Percentiles rank a stretch among this genome's conserved stretches.
These are phyloP conservation scores for Ctenopoma kingsleyae DNA, from an alignment of 2,797 vertebrate species.

Conservation along the genomic window DNA sequence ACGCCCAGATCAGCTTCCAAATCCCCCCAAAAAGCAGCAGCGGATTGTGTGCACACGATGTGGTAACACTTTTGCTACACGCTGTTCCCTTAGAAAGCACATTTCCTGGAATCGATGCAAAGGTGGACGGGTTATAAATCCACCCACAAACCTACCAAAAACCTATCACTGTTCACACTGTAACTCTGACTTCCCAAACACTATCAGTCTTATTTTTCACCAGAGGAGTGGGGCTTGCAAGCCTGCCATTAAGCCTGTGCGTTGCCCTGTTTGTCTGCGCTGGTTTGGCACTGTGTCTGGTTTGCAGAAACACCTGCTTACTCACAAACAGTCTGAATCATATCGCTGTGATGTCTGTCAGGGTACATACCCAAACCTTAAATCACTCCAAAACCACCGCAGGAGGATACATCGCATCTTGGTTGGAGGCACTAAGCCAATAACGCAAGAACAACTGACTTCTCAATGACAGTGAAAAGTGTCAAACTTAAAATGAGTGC, in stretches of 20 bases:
- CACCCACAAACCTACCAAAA: conserved; percentile 53
- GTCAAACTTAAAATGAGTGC: not conserved
- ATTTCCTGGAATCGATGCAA: conserved; percentile 81
- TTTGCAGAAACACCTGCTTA: conserved; percentile 84
- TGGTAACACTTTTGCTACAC: conserved; percentile 79
- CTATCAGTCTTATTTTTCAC: conserved; percentile 80
- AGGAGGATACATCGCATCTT: conserved; percentile 81
- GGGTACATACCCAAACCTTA: conserved; percentile 76
- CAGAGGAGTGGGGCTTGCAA: conserved; percentile 82
- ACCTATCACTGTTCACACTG: conserved; percentile 78
- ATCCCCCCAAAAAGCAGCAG: conserved; percentile 59
- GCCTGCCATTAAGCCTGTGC: conserved; percentile 81
- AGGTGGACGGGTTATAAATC: conserved; percentile 54
- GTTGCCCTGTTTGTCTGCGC: conserved; percentile 84
- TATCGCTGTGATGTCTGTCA: conserved; percentile 82
- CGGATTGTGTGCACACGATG: conserved; percentile 75
- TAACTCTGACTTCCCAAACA: conserved; percentile 79
- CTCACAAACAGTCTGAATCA: conserved; percentile 79
- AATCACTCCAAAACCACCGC: conserved; percentile 85
- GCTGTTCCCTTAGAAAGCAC: conserved; percentile 82
- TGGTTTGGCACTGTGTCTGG: conserved; percentile 83
- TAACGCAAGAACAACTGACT: conserved; percentile 49
- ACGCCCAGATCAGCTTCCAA: conserved; percentile 11
- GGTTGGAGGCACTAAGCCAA: conserved; percentile 59
- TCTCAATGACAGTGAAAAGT: conserved; percentile 27